Base-by-base conservation (phyloP, 53 echinoderm and acorn worm species). In the Paelopatides confundens region DNA sequence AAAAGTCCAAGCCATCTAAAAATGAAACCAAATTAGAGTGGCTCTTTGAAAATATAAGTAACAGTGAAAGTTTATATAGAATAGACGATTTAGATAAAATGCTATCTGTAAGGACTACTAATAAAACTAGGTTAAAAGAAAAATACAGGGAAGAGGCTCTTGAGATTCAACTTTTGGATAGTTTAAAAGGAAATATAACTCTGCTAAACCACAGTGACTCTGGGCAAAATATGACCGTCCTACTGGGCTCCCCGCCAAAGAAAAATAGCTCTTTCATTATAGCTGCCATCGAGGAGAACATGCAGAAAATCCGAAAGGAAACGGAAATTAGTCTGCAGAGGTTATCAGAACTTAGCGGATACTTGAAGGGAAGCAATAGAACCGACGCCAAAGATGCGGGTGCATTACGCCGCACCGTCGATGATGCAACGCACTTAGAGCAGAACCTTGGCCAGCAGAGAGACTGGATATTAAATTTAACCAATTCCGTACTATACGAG, bases 251-350 rank as follows among this genome's bases (percentile, higher is more conserved):
- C 71, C 87, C 81, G 15, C 67, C 65, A 43, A 82, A 91, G 49
- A 71, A 85, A 50, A 95, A 93, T 35, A 94, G 94, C 63, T 90
- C 94, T 14, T 88, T 89, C 79, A 90, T 96, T 33, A 88, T 96
- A 28, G 96, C 96, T 76, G 96, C 96, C 66, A 93, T 96, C 2
- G 96, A 96, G 86, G 85, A 86, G 62, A 96, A 96, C 88, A 96
- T 96, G 96, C 96, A 96, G 90, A 92, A 88, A 85, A 96, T 96
- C 5, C 86, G 92, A 3, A 79, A 86, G 83, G 96, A 96, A 85
- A 96, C 96, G 43, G 96, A 96, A 78, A 90, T 94, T 29, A 94
- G 94, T 62, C 81, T 96, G 46, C 92, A 94, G 81, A 89, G 92
- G 5, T 52, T 96, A 54, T 66, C 94, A 1, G 94, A 96, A 38